phyloP scores from a whole-genome alignment of 2,888 invertebrate genomes.

The Caenorhabditis uteleia region DNA sequence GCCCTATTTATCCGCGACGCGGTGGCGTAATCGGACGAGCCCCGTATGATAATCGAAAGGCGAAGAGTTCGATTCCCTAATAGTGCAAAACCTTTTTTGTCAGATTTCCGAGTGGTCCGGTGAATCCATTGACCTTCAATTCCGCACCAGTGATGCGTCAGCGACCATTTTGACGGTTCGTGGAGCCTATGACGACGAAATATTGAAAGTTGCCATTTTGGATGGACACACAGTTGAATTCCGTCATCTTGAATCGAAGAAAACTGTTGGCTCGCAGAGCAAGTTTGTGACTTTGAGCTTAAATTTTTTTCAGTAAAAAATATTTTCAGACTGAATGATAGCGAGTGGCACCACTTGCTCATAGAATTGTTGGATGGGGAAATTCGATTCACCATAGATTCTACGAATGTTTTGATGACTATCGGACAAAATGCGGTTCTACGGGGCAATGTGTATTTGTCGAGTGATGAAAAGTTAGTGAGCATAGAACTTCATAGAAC shows the following conservation, averaged over 20 bases:
- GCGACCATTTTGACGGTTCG: constrained; percentile 16
- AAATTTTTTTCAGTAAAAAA: neutral
- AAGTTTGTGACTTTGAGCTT: constrained; percentile 4
- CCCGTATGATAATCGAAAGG: too few relatives aligned
- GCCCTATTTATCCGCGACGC: too few relatives aligned
- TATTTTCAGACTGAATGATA: constrained; percentile 55
- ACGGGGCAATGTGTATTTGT: constrained; percentile 22
- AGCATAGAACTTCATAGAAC: too few relatives aligned
- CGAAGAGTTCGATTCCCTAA: neutral
- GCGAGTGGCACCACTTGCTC: constrained; percentile 60
- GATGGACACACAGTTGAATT: constrained; percentile 31
- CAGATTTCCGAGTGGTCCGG: constrained; percentile 25
- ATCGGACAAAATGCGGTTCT: constrained; percentile 24
- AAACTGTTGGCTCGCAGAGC: constrained; percentile 23
- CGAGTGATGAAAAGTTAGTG: constrained; percentile 9
- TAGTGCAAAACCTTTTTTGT: neutral
- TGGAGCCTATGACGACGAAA: constrained; percentile 25
- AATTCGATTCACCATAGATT: constrained; percentile 42
- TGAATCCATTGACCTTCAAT: constrained; percentile 30
- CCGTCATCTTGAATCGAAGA: constrained; percentile 13
- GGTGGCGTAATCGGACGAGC: too few relatives aligned
- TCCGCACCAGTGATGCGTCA: constrained; percentile 25
- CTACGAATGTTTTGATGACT: constrained; percentile 13
- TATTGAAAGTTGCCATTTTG: constrained; percentile 15
- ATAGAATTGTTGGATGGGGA: constrained; percentile 54